These are phyloP conservation scores for Orussus abietinus DNA, from an alignment of 1,140 invertebrate genomes.

Conservation along the genomic window DNA sequence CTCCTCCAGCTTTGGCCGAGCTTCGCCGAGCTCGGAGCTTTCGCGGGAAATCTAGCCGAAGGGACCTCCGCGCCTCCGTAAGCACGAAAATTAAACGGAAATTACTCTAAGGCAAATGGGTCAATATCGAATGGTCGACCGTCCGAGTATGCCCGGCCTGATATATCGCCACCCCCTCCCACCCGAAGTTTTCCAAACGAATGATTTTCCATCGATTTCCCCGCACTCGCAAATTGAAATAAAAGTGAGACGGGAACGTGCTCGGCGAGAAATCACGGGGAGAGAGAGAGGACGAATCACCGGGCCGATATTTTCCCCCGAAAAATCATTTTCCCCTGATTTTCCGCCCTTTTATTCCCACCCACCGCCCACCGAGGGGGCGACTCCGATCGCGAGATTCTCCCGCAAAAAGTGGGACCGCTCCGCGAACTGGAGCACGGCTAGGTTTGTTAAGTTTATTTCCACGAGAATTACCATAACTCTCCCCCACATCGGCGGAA, in stretches of 20 bases:
- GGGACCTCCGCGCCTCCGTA: not conserved
- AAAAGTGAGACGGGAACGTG: not conserved
- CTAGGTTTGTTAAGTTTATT: no score
- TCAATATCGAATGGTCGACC: conserved; percentile 16
- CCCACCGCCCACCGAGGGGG: not conserved
- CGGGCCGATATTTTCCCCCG: no score
- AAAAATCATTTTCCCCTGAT: conserved; percentile 11
- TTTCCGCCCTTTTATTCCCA: conserved; percentile 11
- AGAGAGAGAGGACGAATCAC: not conserved
- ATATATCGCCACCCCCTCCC: not conserved
- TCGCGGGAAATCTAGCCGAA: not conserved
- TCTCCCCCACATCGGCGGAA: conserved; percentile 12
- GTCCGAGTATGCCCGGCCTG: not conserved
- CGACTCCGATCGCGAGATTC: not conserved
- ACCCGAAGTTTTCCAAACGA: no score
- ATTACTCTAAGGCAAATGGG: conserved; percentile 31
- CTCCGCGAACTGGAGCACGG: conserved; percentile 20
- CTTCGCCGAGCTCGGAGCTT: not conserved
- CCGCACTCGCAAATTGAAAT: not conserved
- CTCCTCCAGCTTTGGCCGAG: not conserved
- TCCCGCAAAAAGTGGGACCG: conserved; percentile 3
- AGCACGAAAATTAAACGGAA: conserved; percentile 29
- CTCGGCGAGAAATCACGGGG: not conserved
- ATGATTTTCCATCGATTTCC: no score
- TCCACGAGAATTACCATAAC: no score